Conservation (phyloP, 2,113 vertebrate species). For the Phalacrocorax aristotelis region DNA sequence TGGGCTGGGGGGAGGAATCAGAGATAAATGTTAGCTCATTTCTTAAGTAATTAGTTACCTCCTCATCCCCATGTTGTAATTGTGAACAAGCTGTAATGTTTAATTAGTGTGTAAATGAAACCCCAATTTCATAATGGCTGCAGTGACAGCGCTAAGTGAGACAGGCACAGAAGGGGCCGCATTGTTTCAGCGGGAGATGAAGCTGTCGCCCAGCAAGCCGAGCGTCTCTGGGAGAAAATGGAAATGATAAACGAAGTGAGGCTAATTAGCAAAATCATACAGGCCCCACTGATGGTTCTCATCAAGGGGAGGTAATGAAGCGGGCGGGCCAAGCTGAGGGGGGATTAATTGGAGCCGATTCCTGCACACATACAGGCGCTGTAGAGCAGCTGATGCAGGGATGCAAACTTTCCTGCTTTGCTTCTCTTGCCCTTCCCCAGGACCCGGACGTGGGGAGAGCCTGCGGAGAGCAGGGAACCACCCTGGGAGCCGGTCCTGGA, state of each 20-base stretch:
- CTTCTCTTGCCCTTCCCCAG: background rate
- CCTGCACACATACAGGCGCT: constrained; percentile 7
- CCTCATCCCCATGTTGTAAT: constrained; percentile 85
- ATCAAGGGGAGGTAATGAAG: constrained; percentile 76
- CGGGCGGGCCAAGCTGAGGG: constrained; percentile 64
- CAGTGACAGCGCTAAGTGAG: constrained; percentile 83
- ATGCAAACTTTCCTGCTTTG: constrained; percentile 34
- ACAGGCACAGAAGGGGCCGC: constrained; percentile 74
- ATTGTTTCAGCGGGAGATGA: constrained; percentile 78
- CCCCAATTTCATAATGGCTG: constrained; percentile 84
- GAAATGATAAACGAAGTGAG: constrained; percentile 81
- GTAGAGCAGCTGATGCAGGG: background rate
- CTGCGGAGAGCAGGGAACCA: background rate
- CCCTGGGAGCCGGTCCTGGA: background rate
- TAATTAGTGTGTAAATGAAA: constrained; percentile 93
- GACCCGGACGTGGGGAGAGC: background rate
- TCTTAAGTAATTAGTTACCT: constrained; percentile 90
- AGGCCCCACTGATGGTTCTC: constrained; percentile 78
- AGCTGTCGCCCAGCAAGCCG: constrained; percentile 76
- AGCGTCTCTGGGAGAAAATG: constrained; percentile 74
- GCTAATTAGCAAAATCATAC: constrained; percentile 81
- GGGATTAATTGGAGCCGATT: constrained; percentile 67
- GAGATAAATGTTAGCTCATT: constrained; percentile 89
- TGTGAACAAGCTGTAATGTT: constrained; percentile 92
- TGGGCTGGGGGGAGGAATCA: constrained; percentile 27